Base-by-base conservation (phyloP, 2,113 vertebrate species). In the Calyptomena viridis region DNA sequence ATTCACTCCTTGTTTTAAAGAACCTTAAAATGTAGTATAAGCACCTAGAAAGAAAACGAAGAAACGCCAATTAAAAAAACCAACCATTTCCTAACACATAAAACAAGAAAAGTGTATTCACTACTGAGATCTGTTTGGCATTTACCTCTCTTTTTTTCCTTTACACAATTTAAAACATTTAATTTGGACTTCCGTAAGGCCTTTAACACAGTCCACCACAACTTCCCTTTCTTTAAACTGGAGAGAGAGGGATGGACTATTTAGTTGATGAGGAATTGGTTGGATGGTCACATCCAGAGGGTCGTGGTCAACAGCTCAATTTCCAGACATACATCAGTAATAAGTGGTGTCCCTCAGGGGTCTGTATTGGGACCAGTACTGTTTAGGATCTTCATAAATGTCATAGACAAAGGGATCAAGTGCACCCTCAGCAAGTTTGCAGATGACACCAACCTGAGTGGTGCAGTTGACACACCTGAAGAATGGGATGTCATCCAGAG, bases 341-440 rank as follows among this genome's bases (percentile, higher is more conserved):
- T 14, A 50, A 73, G 19, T 19, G 16, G 8, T 46, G 49, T 58
- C 62, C 31, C 37, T 35, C 24, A 35, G 7, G 8, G 6, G 24
- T 31, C 49, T 24, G 2, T 50, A 40, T 0, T 11, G 44, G 55
- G 14, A 64, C 14, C 12, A 56, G 1, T 18, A 27, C 15, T 46
- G 14, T 24, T 77, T 19, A 10, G 5, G 37, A 8, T 40, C 22
- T 25, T 77, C 7, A 12, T 23, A 46, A 60, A 8, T 8, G 9
- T 7, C 25, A 64, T 2, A 46, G 44, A 35, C 0, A 3, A 23
- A 75, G 49, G 49, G 30, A 58, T 40, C 0, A 0, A 74, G 17
- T 14, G 60, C 12, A 39, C 10, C 4, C 42, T 40, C 33, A 69
- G 37, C 33, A 69, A 37, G 46, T 60, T 25, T 55, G 40, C 12